Conservation (phyloP, 2,797 vertebrate genomes). For the Cyprinella venusta region DNA sequence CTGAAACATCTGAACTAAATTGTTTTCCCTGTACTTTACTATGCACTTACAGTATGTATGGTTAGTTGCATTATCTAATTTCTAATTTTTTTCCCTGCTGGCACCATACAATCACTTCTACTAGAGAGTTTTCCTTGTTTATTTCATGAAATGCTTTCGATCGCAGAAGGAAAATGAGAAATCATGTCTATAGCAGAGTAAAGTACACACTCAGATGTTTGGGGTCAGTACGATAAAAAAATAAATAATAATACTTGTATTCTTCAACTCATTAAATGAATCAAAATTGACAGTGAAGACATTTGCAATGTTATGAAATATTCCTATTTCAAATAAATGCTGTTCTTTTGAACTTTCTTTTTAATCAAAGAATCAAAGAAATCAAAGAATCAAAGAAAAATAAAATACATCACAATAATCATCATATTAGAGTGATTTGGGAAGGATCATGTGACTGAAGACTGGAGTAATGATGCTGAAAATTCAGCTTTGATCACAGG, state of each 20-base stretch:
- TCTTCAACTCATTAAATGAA: too few relatives aligned
- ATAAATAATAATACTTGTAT: too few relatives aligned
- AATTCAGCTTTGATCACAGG: too few relatives aligned
- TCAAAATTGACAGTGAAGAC: too few relatives aligned
- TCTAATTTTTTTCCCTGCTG: neutral
- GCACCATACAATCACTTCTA: neutral
- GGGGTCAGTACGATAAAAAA: too few relatives aligned
- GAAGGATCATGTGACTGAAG: too few relatives aligned
- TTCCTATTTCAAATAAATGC: neutral
- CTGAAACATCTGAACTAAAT: too few relatives aligned
- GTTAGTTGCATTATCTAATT: neutral
- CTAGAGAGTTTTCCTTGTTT: neutral
- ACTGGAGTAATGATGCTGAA: too few relatives aligned
- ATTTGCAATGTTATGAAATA: too few relatives aligned
- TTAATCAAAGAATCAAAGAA: neutral
- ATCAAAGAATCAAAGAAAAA: neutral
- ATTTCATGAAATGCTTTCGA: neutral
- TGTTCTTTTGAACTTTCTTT: neutral
- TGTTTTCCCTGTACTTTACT: neutral
- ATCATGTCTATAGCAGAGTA: neutral
- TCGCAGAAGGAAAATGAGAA: neutral
- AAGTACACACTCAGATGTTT: neutral
- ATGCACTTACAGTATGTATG: neutral
- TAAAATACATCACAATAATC: neutral
- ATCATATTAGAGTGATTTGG: too few relatives aligned